These are phyloP conservation scores for Argyresthia goedartella DNA, from an alignment of 2,888 invertebrate species.

Conservation along the genomic window DNA sequence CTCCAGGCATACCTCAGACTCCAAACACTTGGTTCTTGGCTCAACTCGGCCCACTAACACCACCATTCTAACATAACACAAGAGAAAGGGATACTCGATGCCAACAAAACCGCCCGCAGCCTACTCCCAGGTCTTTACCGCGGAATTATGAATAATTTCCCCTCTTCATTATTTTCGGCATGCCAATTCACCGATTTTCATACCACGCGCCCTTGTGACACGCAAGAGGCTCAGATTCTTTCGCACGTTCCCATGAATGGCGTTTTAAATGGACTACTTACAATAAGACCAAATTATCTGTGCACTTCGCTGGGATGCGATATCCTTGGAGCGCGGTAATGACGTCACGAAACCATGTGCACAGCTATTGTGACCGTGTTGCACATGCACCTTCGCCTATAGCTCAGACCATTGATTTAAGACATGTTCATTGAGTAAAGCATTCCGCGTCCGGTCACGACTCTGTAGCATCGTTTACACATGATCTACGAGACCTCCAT, in stretches of 20 bases:
- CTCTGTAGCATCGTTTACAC: too few species aligned
- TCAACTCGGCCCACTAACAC: slow-evolving; percentile 5
- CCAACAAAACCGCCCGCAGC: slow-evolving; percentile 31
- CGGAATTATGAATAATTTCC: slow-evolving; percentile 23
- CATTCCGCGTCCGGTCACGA: too few species aligned
- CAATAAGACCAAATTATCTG: too few species aligned
- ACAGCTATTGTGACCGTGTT: too few species aligned
- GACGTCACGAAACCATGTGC: too few species aligned
- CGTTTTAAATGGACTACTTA: neutral
- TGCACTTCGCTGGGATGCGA: too few species aligned
- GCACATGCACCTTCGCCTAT: too few species aligned
- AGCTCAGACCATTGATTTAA: too few species aligned
- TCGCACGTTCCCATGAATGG: neutral
- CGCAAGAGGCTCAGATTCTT: neutral
- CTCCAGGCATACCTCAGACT: slow-evolving; percentile 10
- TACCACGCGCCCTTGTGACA: slow-evolving; percentile 14
- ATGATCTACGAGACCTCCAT: too few species aligned
- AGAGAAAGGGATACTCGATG: slow-evolving; percentile 15
- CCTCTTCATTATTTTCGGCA: slow-evolving; percentile 17
- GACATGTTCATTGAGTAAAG: too few species aligned
- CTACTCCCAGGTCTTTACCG: slow-evolving; percentile 39
- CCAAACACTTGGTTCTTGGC: neutral
- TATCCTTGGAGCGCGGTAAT: too few species aligned
- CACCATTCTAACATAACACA: slow-evolving; percentile 23
- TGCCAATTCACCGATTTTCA: slow-evolving; percentile 20